phyloP scores from a whole-genome alignment of 2,888 invertebrate species.

The Limenitis camilla region DNA sequence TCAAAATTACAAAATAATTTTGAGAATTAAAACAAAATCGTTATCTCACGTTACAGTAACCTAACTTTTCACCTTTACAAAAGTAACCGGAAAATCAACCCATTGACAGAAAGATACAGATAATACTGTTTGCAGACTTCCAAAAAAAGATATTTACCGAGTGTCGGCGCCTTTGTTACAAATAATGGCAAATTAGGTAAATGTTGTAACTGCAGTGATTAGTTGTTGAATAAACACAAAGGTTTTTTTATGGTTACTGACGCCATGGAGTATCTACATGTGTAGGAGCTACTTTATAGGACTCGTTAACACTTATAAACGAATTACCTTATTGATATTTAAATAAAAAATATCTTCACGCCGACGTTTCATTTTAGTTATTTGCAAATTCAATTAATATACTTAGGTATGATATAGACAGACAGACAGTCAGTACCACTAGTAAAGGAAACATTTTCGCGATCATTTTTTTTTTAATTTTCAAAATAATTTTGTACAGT shows the following conservation, averaged over 20 bases:
- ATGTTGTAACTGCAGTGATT: conserved; percentile 34
- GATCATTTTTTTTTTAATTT: too few species aligned
- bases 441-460: too few species aligned
- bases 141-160: conserved; percentile 20
- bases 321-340: too few species aligned
- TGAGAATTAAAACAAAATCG: not conserved
- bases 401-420: too few species aligned
- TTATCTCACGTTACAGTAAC: conserved; percentile 1
- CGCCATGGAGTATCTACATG: too few species aligned
- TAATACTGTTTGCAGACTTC: conserved; percentile 32
- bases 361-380: too few species aligned
- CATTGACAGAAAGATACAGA: conserved; percentile 32
- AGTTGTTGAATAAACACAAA: conserved; percentile 16
- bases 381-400: too few species aligned
- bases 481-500: too few species aligned
- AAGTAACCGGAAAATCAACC: conserved; percentile 13
- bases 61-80: conserved; percentile 23
- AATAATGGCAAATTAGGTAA: conserved; percentile 47
- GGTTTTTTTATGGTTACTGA: not conserved
- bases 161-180: conserved; percentile 41
- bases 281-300: too few species aligned
- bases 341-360: too few species aligned
- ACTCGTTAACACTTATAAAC: too few species aligned
- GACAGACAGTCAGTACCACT: too few species aligned
- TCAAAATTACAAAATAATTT: conserved; percentile 1